Base-by-base conservation (phyloP, 2,888 invertebrate species). In the Erynnis tages region DNA sequence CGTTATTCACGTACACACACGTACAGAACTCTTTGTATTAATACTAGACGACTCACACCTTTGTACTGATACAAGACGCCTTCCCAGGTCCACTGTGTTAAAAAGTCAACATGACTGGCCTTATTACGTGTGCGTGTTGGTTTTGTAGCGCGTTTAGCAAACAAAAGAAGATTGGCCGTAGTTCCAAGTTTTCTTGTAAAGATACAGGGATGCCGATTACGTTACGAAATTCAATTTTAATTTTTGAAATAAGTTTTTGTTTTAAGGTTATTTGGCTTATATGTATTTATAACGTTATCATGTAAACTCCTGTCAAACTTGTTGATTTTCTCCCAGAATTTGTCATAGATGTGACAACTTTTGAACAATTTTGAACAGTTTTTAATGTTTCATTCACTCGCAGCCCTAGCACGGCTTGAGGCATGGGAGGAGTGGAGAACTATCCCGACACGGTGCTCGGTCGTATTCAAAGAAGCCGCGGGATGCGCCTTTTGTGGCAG, bases 401-500 rank as follows among this genome's bases (percentile, higher is more conserved):
- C 35, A 50, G 19, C 49, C 49, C 49, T 50, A 35, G 0, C 17
- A 8, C 6, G 13, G 14, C n/a, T 17, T 35, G 67, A 65, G 66
- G 62, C 57, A 56, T 41, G 58, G 47, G 59, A 57, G 54, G 57
- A 54, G 52, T 56, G 53, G 50, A 54, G 53, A 59, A 57, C 62
- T 56, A 59, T 56, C 56, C 61, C 67, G 82, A 78, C 73, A 82
- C 82, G 81, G 75, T 78, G 71, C 72, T 67, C 76, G 70, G 61
- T 61, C 75, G 71, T 76, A 79, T 63, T 86, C 83, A 87, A 87
- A 86, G 81, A 76, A 72, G 80, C 84, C 86, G 82, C 82, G 68
- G 70, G 71, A 77, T 75, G 74, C 73, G 66, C 65, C 69, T 71
- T 67, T 70, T 77, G 79, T 66, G 71, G 73, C 66, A 69, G 40